Conservation (phyloP, 2,113 vertebrate genomes). For the Salvelinus alpinus region DNA sequence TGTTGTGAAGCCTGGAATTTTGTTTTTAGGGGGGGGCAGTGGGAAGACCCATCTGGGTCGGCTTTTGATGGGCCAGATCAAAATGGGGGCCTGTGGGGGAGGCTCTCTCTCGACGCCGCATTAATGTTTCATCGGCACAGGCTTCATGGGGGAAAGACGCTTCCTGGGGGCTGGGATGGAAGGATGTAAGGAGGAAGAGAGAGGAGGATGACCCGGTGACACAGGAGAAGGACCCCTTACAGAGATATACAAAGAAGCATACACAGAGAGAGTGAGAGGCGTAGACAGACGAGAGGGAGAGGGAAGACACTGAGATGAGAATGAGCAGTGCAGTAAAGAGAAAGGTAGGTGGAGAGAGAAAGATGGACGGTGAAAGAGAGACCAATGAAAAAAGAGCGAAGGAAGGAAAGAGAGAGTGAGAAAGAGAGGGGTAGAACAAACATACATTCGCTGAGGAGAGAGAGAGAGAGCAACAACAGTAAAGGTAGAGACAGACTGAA, state of each 20-base stretch:
- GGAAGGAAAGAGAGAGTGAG: not conserved
- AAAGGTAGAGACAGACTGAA: too few species aligned
- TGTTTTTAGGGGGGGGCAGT: conserved; percentile 7
- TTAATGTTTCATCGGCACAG: conserved; percentile 55
- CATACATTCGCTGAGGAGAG: too few species aligned
- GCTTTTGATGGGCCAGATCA: not conserved
- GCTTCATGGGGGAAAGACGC: conserved; percentile 26
- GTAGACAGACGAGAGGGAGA: not conserved
- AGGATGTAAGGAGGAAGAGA: conserved; percentile 27
- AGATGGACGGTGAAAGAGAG: not conserved
- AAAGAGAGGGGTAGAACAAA: not conserved
- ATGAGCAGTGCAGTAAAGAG: not conserved
- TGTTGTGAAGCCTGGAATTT: not conserved
- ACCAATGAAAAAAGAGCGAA: conserved; percentile 29
- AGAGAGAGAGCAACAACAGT: not conserved
- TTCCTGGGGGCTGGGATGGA: conserved; percentile 2
- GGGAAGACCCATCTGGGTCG: not conserved
- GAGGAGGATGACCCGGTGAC: not conserved
- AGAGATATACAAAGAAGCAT: not conserved
- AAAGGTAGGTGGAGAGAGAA: conserved; percentile 2
- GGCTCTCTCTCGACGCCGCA: conserved; percentile 20
- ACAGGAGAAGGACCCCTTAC: not conserved
- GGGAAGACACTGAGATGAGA: not conserved
- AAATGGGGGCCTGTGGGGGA: not conserved
- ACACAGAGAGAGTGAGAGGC: not conserved